Conservation (phyloP, 2,797 vertebrate species). For the Caiman crocodilus region DNA sequence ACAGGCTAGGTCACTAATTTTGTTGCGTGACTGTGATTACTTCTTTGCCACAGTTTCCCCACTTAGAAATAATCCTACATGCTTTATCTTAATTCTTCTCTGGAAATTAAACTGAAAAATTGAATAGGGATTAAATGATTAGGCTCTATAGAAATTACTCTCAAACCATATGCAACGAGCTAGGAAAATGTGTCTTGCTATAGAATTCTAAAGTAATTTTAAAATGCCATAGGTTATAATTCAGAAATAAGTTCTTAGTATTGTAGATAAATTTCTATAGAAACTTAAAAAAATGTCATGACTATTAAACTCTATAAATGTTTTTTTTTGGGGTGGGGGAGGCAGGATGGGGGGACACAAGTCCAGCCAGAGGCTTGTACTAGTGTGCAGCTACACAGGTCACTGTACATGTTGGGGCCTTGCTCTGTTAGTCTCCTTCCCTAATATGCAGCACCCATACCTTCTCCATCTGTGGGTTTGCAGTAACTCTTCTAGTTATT, state of each 20-base stretch:
- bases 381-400: background rate
- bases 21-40: background rate
- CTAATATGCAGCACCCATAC: background rate
- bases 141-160: background rate
- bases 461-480: background rate
- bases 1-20: background rate
- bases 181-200: background rate
- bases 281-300: background rate
- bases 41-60: background rate
- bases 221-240: background rate
- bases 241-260: background rate
- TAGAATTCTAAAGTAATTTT: background rate
- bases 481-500: background rate
- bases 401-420: background rate
- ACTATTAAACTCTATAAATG: background rate
- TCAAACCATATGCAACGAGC: background rate
- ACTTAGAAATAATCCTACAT: background rate
- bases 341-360: too few species aligned
- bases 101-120: background rate
- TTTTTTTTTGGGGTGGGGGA: too few species aligned
- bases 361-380: background rate
- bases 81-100: background rate
- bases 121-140: background rate
- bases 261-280: background rate
- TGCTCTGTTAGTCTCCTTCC: background rate